These are phyloP conservation scores for Brachyalestes nurse DNA, from an alignment of 2,797 vertebrate genomes.

Conservation along the genomic window DNA sequence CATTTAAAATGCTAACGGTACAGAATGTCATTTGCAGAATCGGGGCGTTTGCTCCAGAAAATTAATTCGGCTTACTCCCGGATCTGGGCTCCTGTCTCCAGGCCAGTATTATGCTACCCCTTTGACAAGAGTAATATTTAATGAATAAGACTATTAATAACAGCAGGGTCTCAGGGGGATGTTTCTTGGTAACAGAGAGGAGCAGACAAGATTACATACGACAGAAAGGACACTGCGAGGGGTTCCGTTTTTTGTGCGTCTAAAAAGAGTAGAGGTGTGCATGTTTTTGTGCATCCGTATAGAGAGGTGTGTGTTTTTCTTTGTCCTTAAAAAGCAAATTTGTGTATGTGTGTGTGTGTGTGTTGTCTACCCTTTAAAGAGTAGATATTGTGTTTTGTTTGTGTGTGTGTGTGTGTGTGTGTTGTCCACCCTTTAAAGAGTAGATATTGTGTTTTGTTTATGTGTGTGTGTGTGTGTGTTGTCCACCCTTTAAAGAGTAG, in stretches of 20 bases:
- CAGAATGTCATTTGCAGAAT: slow-evolving; percentile 93
- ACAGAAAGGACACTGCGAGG: slow-evolving; percentile 51
- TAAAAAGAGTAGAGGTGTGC: slow-evolving; percentile 12
- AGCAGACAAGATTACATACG: slow-evolving; percentile 68
- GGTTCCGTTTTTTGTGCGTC: slow-evolving; percentile 56
- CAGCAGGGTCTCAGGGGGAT: slow-evolving; percentile 86
- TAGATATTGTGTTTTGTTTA: too few relatives aligned
- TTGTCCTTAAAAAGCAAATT: neutral
- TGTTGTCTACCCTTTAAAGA: neutral
- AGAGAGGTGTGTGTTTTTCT: slow-evolving; percentile 13
- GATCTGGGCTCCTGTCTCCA: slow-evolving; percentile 90
- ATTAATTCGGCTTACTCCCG: slow-evolving; percentile 92
- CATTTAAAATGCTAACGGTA: slow-evolving; percentile 94
- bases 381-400: neutral
- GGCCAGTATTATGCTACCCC: slow-evolving; percentile 94
- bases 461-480: neutral
- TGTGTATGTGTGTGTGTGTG: slow-evolving; percentile 7
- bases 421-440: neutral
- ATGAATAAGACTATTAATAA: slow-evolving; percentile 96
- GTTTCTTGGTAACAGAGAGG: slow-evolving; percentile 88
- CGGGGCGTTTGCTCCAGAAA: slow-evolving; percentile 90
- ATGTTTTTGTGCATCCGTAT: slow-evolving; percentile 4
- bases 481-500: too few relatives aligned
- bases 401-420: slow-evolving; percentile 7
- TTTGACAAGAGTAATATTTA: slow-evolving; percentile 97